phyloP scores from a whole-genome alignment of 2,888 invertebrate genomes.

The Hypercompe scribonia region DNA sequence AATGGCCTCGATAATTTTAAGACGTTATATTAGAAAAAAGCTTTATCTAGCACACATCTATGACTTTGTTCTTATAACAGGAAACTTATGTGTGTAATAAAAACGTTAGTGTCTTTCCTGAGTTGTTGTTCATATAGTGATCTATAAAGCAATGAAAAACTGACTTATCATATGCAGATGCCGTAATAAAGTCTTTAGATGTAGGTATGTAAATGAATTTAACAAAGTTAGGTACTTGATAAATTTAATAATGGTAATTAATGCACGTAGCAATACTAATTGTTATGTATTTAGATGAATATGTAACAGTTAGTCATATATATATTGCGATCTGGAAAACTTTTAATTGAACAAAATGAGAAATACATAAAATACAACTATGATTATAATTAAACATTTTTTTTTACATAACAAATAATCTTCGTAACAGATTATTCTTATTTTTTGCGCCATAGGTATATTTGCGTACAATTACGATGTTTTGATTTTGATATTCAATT shows the following conservation, averaged over 20 bases:
- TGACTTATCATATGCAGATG: constrained; percentile 8
- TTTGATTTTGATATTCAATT: neutral
- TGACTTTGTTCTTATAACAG: constrained; percentile 53
- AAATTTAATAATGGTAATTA: constrained; percentile 27
- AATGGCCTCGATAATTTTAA: neutral
- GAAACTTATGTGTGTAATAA: constrained; percentile 60
- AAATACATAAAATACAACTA: neutral
- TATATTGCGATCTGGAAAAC: constrained; percentile 34
- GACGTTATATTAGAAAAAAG: neutral
- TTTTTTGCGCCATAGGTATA: neutral
- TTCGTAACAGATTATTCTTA: neutral
- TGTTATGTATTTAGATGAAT: constrained; percentile 38
- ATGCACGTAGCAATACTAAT: constrained; percentile 27
- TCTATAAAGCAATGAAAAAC: constrained; percentile 27
- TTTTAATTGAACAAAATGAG: constrained; percentile 45
- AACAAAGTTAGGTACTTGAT: constrained; percentile 3
- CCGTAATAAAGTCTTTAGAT: constrained; percentile 6
- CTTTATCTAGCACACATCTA: constrained; percentile 36
- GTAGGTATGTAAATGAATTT: neutral
- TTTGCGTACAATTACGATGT: neutral
- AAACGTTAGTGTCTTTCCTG: constrained; percentile 59
- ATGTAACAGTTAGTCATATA: constrained; percentile 45
- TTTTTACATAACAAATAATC: neutral
- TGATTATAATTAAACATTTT: neutral
- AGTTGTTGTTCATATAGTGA: constrained; percentile 41